Evolutionary conservation across 2,888 invertebrate species (phyloP), one percentile per base, ranked within the genome.

Genomic region (Lasius fuliginosus): DNA sequence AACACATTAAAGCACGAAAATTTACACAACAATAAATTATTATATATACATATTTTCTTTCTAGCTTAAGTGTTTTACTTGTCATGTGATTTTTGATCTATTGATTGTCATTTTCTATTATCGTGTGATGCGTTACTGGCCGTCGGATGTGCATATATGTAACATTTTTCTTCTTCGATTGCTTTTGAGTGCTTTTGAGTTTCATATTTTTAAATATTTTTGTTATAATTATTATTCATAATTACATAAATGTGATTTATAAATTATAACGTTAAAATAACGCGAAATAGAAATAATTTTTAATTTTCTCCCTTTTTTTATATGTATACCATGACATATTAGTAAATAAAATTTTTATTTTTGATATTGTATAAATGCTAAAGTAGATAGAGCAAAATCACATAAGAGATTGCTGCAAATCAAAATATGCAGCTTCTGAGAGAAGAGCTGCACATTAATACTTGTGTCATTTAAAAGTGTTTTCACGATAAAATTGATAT

Each of bases 381-480:
- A 40, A 11, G n/a, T 18, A 27, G 12, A 11, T 53, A n/a, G 53
- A 53, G n/a, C 53, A 49, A 33, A 42, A 33, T 67, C 5, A n/a
- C 12, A 53, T 12, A 49, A 76, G 11, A 46, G 23, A 46, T 3
- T 18, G 1, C 8, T 30, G 15, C 23, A 36, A 15, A 23, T 67
- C n/a, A 15, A 49, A 23, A 65, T 40, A 75, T 46, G 9, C 23
- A 40, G 8, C 2, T 49, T 74, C 3, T 6, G 18, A 8, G 76
- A 53, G 46, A 36, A 76, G 12, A 65, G 18, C 11, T 49, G n/a
- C n/a, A 67, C 6, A 6, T 27, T 67, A 40, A 76, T 53, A 68
- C 23, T 67, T 11, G 30, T 23, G 4, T 33, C 15, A 18, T 75
- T 30, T 1, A 12, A 9, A 58, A n/a, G 33, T 12, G 23, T n/a